Base-by-base conservation (phyloP, 2,888 invertebrate genomes). In the Chromoteleia sp. region DNA sequence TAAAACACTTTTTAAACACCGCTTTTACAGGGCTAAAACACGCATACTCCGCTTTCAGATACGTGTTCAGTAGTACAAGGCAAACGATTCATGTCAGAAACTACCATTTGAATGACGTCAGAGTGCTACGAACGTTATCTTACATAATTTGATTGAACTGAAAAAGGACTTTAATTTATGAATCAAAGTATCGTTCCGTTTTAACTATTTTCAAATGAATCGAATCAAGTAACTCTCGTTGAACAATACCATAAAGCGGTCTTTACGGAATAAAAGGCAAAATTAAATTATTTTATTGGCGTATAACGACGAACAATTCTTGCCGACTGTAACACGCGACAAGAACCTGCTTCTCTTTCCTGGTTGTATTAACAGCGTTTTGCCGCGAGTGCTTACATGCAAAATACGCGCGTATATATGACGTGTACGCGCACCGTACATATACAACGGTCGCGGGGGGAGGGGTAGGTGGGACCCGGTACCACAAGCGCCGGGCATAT, bases 281-380 rank as follows among this genome's bases (percentile, higher is more conserved):
- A 52, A 33, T 29, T n/a, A 33, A 50, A 65, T 39, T 61, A 70
- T 70, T 76, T 52, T 45, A 76, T 76, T 63, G 56, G 68, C 63
- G 68, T 68, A 68, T 81, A 77, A 81, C 54, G 68, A 41, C 77
- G 65, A 68, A 77, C 80, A 50, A 75, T 56, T 59, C 41, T 43
- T 54, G 56, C 36, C 19, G 59, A 39, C 36, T 36, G 70, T 48
- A 67, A 39, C n/a, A 30, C 67, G 52, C 67, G 56, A 58, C 65
- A 70, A 75, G 56, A 80, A 80, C 61, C 56, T 58, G 74, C 56
- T 25, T 71, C 45, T 81, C 59, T 75, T 76, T 76, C 48, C 76
- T 52, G 39, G 71, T 59, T 65, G 43, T 58, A 73, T 76, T 65
- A 81, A 67, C 74, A 73, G 33, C 68, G 54, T 63, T 82, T 70